phyloP scores from a whole-genome alignment of 2,888 invertebrate species.

The Ochropleura plecta region DNA sequence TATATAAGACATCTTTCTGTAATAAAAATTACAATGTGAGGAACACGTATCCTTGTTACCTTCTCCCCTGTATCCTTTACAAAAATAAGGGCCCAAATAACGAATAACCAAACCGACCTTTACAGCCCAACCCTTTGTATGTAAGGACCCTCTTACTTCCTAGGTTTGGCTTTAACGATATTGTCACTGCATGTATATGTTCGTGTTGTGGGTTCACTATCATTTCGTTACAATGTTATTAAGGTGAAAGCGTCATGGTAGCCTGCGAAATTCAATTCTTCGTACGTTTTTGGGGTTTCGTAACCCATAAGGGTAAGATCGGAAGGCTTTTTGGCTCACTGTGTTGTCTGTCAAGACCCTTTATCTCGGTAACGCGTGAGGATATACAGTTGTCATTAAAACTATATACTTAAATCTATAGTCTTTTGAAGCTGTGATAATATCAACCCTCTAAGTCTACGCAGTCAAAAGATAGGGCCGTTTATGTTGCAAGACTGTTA shows the following conservation, averaged over 20 bases:
- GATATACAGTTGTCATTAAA: too few species aligned
- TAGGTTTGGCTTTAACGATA: background rate
- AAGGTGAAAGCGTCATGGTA: too few species aligned
- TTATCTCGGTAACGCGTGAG: too few species aligned
- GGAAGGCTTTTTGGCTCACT: too few species aligned
- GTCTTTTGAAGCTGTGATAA: too few species aligned
- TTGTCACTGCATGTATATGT: conserved; percentile 11
- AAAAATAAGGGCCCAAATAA: conserved; percentile 3
- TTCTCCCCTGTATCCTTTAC: background rate
- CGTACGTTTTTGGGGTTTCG: too few species aligned
- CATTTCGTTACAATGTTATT: background rate
- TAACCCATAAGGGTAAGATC: too few species aligned
- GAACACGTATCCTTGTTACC: background rate
- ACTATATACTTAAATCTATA: too few species aligned
- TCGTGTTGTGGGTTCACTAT: background rate
- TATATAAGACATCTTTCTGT: background rate
- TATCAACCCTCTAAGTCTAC: too few species aligned
- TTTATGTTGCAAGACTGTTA: background rate
- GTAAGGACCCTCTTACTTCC: conserved; percentile 12
- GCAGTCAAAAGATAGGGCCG: too few species aligned
- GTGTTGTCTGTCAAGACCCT: too few species aligned
- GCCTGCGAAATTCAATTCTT: too few species aligned
- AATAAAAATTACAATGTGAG: background rate
- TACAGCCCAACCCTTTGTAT: background rate
- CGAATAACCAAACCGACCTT: conserved; percentile 20